phyloP scores from a whole-genome alignment of 2,888 invertebrate species.

The Diloba caeruleocephala region DNA sequence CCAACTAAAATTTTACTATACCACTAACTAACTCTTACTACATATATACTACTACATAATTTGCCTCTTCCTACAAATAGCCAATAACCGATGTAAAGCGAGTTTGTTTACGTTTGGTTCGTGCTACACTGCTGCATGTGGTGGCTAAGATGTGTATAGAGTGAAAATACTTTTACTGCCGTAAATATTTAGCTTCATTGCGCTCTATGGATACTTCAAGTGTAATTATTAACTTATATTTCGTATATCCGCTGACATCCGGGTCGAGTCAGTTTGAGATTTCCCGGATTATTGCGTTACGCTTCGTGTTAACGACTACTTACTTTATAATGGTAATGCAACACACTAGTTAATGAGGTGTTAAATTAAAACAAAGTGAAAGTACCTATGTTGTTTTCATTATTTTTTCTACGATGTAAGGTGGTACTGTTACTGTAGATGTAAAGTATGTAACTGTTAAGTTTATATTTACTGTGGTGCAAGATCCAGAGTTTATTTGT shows the following conservation, averaged over 20 bases:
- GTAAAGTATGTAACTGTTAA: not conserved
- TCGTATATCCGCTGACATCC: constrained; percentile 44
- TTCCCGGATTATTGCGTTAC: constrained; percentile 55
- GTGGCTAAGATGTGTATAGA: constrained; percentile 34
- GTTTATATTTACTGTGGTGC: constrained; percentile 13
- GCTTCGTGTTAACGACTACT: constrained; percentile 49
- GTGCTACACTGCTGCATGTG: constrained; percentile 27
- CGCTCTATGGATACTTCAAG: constrained; percentile 18
- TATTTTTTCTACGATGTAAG: no score
- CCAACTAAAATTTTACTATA: constrained; percentile 44
- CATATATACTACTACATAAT: constrained; percentile 37
- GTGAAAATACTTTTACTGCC: constrained; percentile 60
- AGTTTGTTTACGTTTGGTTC: constrained; percentile 54
- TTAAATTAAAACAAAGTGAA: constrained; percentile 57
- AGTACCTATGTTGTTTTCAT: constrained; percentile 39
- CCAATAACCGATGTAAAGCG: constrained; percentile 52
- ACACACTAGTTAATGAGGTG: constrained; percentile 58
- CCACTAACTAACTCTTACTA: constrained; percentile 49
- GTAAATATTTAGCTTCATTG: constrained; percentile 56
- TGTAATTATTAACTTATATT: constrained; percentile 48
- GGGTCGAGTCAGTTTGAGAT: constrained; percentile 44
- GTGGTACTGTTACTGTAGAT: not conserved
- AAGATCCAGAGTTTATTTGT: constrained; percentile 20
- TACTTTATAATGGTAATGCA: constrained; percentile 48
- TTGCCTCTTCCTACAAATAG: constrained; percentile 40